phyloP scores from a whole-genome alignment of 2,888 invertebrate species.

The Mylabris sibirica region DNA sequence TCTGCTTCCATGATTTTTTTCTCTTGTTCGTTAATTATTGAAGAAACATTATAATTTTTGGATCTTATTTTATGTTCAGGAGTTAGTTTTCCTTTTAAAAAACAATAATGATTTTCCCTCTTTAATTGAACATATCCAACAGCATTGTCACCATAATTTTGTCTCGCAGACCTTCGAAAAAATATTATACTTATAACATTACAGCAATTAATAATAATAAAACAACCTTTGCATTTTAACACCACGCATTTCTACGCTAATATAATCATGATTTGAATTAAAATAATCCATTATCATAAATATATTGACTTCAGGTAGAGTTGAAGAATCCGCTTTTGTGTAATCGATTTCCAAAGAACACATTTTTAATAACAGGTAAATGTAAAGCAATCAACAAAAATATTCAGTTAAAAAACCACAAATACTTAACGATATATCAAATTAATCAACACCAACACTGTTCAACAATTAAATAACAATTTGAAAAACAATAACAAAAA shows the following conservation, averaged over 20 bases:
- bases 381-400: background rate
- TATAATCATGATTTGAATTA: conserved; percentile 8
- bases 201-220: background rate
- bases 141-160: conserved; percentile 35
- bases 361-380: background rate
- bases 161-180: background rate
- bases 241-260: conserved; percentile 5
- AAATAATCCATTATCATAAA: conserved; percentile 2
- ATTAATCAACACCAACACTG: background rate
- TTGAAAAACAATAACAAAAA: no score
- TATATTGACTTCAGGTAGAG: background rate
- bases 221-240: background rate
- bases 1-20: background rate
- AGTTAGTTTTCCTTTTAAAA: conserved; percentile 28
- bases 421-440: background rate
- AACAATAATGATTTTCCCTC: conserved; percentile 17
- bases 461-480: no score
- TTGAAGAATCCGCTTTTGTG: background rate
- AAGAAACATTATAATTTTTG: conserved; percentile 17
- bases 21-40: conserved; percentile 17
- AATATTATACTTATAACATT: background rate
- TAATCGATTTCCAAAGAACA: background rate
- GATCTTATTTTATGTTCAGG: conserved; percentile 30
- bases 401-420: background rate
- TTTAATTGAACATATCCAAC: conserved; percentile 37